Conservation (phyloP, 2,113 vertebrate species). For the Menidia beryllina region DNA sequence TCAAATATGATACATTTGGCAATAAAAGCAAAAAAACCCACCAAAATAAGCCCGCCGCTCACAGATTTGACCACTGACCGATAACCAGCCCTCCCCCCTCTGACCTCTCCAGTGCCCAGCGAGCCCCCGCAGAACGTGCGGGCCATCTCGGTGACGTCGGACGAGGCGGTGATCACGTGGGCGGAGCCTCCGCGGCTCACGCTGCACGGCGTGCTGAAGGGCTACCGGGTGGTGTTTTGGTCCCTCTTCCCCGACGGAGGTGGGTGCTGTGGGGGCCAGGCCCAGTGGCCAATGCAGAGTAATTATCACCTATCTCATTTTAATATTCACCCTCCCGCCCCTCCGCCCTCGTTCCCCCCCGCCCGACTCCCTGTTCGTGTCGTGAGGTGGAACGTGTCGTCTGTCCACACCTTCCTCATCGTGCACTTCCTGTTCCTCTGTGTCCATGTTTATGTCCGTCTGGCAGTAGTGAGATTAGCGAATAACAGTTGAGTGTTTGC, state of each 20-base stretch:
- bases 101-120: constrained; percentile 88
- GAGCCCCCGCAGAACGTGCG: constrained; percentile 96
- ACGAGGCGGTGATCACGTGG: constrained; percentile 97
- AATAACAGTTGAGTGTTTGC: constrained; percentile 6
- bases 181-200: constrained; percentile 94
- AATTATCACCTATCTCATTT: constrained; percentile 82
- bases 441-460: constrained; percentile 13
- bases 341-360: no score
- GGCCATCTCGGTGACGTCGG: constrained; percentile 95
- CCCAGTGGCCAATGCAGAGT: constrained; percentile 80
- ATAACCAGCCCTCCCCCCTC: constrained; percentile 15
- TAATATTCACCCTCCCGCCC: constrained; percentile 54
- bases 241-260: constrained; percentile 96
- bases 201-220: constrained; percentile 97
- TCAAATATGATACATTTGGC: no score
- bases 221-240: constrained; percentile 98
- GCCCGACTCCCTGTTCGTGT: constrained; percentile 42
- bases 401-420: constrained; percentile 38
- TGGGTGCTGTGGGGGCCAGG: constrained; percentile 84
- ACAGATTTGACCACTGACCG: no score
- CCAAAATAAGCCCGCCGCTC: no score
- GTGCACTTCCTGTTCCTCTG: constrained; percentile 42
- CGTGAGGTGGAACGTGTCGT: constrained; percentile 30
- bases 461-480: background rate
- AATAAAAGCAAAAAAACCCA: no score